Evolutionary conservation across 2,888 invertebrate species (phyloP).

Genomic region (Rhogogaster chlorosoma): DNA sequence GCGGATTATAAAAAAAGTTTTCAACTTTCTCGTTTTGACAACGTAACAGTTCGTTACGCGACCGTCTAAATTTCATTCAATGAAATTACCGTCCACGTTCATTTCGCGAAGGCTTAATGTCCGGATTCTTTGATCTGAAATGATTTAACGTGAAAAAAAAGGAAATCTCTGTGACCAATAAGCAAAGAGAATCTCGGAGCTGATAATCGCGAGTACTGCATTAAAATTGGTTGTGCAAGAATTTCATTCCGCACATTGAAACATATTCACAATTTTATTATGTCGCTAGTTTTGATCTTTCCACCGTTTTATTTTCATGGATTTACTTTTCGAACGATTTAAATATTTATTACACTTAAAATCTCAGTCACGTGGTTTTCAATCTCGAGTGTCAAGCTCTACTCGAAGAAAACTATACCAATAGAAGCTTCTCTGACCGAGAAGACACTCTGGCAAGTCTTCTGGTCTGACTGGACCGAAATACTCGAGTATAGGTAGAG

Average conservation of each 20-base stretch:
- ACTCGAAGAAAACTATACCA: background rate
- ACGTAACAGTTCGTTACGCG: slow-evolving; percentile 26
- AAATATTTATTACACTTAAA: slow-evolving; percentile 6
- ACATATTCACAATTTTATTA: background rate
- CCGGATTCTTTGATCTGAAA: slow-evolving; percentile 30
- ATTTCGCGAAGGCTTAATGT: slow-evolving; percentile 17
- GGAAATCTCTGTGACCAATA: background rate
- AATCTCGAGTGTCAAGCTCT: slow-evolving; percentile 2
- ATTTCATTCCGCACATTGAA: background rate
- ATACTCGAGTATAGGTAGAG: slow-evolving; percentile 48
- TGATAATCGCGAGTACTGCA: background rate
- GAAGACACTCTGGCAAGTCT: slow-evolving; percentile 51
- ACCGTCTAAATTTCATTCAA: slow-evolving; percentile 21
- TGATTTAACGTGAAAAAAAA: background rate
- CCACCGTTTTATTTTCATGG: background rate
- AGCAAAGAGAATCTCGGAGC: background rate
- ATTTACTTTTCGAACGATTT: background rate
- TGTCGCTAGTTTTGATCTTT: background rate
- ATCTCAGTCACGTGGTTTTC: slow-evolving; percentile 15
- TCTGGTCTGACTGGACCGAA: slow-evolving; percentile 53
- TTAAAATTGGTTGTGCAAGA: background rate
- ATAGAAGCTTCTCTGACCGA: slow-evolving; percentile 29
- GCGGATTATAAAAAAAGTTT: slow-evolving; percentile 43
- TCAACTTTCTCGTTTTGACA: slow-evolving; percentile 22
- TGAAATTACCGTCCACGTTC: slow-evolving; percentile 14